A percentile compares a stretch with the other conserved stretches of the same genome.
Conservation (phyloP, 1,140 invertebrate genomes). For the Nymphalis io region DNA sequence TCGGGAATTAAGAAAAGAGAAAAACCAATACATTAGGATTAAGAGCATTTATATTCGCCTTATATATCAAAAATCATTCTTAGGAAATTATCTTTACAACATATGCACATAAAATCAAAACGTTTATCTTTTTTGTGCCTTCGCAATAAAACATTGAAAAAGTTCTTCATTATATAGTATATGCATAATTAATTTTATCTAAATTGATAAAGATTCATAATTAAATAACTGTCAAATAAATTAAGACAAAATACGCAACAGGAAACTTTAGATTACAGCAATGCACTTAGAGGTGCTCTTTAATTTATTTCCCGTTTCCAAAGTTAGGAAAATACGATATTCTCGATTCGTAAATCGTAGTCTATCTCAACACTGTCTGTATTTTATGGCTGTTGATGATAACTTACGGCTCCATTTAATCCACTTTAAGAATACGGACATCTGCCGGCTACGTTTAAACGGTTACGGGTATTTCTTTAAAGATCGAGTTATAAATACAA, state of each 20-base stretch:
- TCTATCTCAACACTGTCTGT: constrained; percentile 55
- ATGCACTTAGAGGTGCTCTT: constrained; percentile 40
- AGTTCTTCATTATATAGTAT: too few relatives aligned
- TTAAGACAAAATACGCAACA: constrained; percentile 13
- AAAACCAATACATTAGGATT: constrained; percentile 30
- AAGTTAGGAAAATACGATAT: constrained; percentile 37
- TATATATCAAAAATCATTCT: not conserved
- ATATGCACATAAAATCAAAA: too few relatives aligned
- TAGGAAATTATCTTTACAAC: not conserved
- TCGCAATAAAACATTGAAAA: too few relatives aligned
- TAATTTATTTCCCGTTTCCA: constrained; percentile 40
- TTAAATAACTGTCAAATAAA: constrained; percentile 9
- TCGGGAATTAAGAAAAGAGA: constrained; percentile 34
- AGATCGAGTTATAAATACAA: constrained; percentile 30
- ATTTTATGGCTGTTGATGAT: constrained; percentile 60
- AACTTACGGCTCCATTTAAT: constrained; percentile 60
- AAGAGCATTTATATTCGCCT: constrained; percentile 10
- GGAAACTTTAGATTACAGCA: constrained; percentile 34
- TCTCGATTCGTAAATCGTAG: constrained; percentile 53
- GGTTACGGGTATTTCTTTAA: constrained; percentile 37
- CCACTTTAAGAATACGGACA: constrained; percentile 54
- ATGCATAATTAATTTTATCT: not conserved
- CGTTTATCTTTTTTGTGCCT: too few relatives aligned
- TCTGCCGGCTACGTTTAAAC: constrained; percentile 40
- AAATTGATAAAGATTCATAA: not conserved